Evolutionary conservation across 1,140 invertebrate genomes (phyloP).

Genomic region (Calliphora vicina): DNA sequence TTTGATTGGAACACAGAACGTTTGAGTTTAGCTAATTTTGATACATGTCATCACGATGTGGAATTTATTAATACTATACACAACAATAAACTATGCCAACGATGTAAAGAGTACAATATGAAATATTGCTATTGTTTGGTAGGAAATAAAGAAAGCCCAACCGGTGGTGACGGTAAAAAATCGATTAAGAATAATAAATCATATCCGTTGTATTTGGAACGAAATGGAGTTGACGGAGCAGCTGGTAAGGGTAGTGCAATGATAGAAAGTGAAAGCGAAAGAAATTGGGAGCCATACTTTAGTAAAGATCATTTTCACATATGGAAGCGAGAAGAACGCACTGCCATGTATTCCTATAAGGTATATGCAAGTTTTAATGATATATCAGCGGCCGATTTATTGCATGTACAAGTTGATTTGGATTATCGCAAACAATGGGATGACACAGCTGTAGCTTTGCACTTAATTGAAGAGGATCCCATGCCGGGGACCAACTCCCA

Average conservation of each 20-base stretch:
- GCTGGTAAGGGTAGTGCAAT: slow-evolving; percentile 54
- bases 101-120: slow-evolving; percentile 65
- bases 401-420: slow-evolving; percentile 82
- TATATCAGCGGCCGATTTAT: slow-evolving; percentile 79
- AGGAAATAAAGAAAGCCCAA: slow-evolving; percentile 66
- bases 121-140: slow-evolving; percentile 70
- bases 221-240: slow-evolving; percentile 39
- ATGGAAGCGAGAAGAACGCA: slow-evolving; percentile 77
- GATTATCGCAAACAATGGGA: slow-evolving; percentile 84
- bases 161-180: slow-evolving; percentile 48
- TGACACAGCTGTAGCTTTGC: slow-evolving; percentile 74
- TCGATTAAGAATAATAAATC: slow-evolving; percentile 44
- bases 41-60: slow-evolving; percentile 51
- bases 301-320: slow-evolving; percentile 81
- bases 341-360: slow-evolving; percentile 81
- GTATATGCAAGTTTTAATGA: slow-evolving; percentile 84
- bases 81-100: slow-evolving; percentile 62
- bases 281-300: slow-evolving; percentile 80
- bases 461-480: slow-evolving; percentile 74
- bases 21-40: slow-evolving; percentile 51
- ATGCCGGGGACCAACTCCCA: slow-evolving; percentile 69
- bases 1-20: slow-evolving; percentile 58
- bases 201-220: slow-evolving; percentile 41
- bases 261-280: slow-evolving; percentile 61
- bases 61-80: slow-evolving; percentile 54